Conservation (phyloP, 2,797 vertebrate species). For the Cygnus olor region DNA sequence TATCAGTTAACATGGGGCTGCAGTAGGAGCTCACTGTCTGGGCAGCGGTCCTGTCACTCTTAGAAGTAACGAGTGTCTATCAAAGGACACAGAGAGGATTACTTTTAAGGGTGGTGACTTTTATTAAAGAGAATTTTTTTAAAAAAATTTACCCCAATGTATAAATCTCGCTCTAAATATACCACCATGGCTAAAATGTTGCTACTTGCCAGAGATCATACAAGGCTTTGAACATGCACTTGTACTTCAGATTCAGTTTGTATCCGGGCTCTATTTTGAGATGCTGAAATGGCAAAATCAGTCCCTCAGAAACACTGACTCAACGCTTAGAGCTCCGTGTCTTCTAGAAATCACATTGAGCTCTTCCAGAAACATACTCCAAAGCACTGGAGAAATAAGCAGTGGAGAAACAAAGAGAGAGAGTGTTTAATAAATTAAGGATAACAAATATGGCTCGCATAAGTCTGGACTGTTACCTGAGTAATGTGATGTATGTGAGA, state of each 20-base stretch:
- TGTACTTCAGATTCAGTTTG: neutral
- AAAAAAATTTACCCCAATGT: neutral
- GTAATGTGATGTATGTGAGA: neutral
- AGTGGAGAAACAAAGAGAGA: neutral
- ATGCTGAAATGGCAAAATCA: neutral
- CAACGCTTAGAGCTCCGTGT: neutral
- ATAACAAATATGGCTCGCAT: neutral
- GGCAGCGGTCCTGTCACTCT: neutral
- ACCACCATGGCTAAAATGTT: neutral
- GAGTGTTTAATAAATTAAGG: neutral
- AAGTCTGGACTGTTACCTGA: neutral
- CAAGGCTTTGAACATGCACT: neutral
- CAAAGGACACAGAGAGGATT: neutral
- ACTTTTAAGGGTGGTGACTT: neutral
- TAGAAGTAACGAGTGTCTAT: neutral
- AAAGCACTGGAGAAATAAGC: neutral
- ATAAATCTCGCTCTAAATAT: neutral
- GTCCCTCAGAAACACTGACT: neutral
- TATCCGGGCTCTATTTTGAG: neutral
- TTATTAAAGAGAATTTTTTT: neutral
- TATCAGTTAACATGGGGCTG: neutral
- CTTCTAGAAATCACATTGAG: neutral
- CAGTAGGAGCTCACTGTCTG: neutral
- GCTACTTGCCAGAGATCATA: neutral
- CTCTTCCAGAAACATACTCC: neutral